Base-by-base conservation (phyloP, 2,113 vertebrate genomes). In the Sinocyclocheilus grahami region DNA sequence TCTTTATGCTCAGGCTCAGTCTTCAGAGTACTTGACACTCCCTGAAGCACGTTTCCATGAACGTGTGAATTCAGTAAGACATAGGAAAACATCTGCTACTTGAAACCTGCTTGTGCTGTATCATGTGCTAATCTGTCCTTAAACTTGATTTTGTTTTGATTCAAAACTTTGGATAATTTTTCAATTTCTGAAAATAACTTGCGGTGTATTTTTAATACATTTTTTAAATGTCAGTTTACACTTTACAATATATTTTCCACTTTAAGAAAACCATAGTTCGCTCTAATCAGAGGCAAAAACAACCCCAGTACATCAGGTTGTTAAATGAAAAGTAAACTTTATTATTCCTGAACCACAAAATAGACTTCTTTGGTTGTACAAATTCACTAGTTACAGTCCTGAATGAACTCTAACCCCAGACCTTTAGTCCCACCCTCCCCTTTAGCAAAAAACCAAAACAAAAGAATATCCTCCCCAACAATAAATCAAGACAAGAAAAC, bases 341-440 rank as follows among this genome's bases (percentile, higher is more conserved):
- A 98, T 99, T 99, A 94, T 97, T 96, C 96, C 97, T 97, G 96
- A 98, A 96, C 97, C 96, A 98, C 97, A 99, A 99, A 99, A 99
- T 98, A 99, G 97, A 98, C 96, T 96, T 99, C 98, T 99, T 99
- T 99, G 98, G 97, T 99, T 99, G 97, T 99, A 99, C 96, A 99
- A 99, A 99, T 97, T 98, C 97, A 97, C 97, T 97, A 99, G 97
- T 98, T 98, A 98, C 97, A 99, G 98, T 97, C 97, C 97, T 93
- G 92, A 95, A 94, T 96, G 94, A 95, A 90, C 94, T 95, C 94
- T 94, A 94, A 91, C 92, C 90, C 91, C 90, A 82, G 85, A 72
- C 93, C 91, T 82, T 87, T 86, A 86, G 86, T 90, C 92, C 92
- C 92, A 77, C 86, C 79, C 89, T 33, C 27, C 91, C 88, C 89